Base-by-base conservation (phyloP, 2,113 vertebrate species). In the Megaleporinus macrocephalus region DNA sequence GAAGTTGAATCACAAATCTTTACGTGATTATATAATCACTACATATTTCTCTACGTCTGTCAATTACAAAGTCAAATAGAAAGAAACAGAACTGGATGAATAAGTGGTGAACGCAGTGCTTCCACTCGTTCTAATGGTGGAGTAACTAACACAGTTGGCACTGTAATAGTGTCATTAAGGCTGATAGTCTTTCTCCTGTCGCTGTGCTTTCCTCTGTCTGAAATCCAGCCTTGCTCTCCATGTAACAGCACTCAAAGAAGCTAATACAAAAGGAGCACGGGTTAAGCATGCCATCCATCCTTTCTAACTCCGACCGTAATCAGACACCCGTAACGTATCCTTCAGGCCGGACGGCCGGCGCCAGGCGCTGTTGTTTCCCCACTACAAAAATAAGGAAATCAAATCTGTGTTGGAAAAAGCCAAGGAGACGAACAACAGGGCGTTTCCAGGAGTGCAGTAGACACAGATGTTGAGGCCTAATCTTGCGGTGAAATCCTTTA, bases 351-450 rank as follows among this genome's bases (percentile, higher is more conserved):
- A 80, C 51, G 88, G 87, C 89, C 90, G 24, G 78, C 89, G 59
- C 87, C 90, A 88, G 90, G 57, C 0, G 10, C 57, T 26, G 57
- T 61, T 61, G 57, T 61, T 61, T 90, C 84, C 86, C 13, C 81
- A 76, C 73, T 86, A 90, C 88, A 93, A 90, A 93, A 73, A 85
- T 11, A 0, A 82, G 86, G 91, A 92, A 92, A 93, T 91, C 83
- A 93, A 90, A 91, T 84, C 86, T 88, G 84, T 77, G 82, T 82
- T 72, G 84, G 87, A 87, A 86, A 88, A 87, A 89, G 89, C 88
- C 85, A 70, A 83, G 69, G 80, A 70, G 86, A 86, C 87, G 53
- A 9, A 69, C 55, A 68, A 57, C 59, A 53, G 9, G 75, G 59
- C 59, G 78, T 82, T 80, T 74, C 65, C 79, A 47, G 62, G 20